Base-by-base conservation (phyloP, 2,113 vertebrate genomes). In the Cyphomyrus discorhynchus region DNA sequence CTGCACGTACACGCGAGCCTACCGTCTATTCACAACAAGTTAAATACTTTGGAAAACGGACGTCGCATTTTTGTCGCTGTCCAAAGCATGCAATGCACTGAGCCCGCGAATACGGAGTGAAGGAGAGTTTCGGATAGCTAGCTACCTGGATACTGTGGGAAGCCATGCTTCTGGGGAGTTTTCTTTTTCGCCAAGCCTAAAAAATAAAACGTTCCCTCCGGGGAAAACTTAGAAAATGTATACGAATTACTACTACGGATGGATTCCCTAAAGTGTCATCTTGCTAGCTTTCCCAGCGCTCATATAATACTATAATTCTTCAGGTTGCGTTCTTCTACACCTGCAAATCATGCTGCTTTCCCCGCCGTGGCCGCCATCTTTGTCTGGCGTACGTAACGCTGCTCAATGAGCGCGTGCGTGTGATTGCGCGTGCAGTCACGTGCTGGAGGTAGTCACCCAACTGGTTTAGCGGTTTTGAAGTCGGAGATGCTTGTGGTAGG, bases 141-240 rank as follows among this genome's bases (percentile, higher is more conserved):
- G 80, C 89, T 96, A 96, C 96, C 96, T 96, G 95, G 94, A 95
- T 96, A 93, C 96, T 95, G 93, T 94, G 92, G 91, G 96, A 95
- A 95, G 96, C 96, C 96, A 96, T 96, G 96, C 96, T 96, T 95
- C 95, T 94, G 93, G 94, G 95, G 92, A 94, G 94, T 92, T 94
- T 92, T 92, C 92, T 93, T 92, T 88, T 93, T 91, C 93, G 93
- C 92, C 93, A 92, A 93, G 88, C 90, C 93, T 92, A 89, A 95
- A 93, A 93, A 94, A 94, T 74, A 42, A 53, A 82, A 89, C 77
- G 49, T 93, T 93, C 89, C 94, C 92, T 93, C 92, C 94, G 89
- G 93, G 93, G 92, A 92, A 91, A 91, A 92, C 92, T 91, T 91
- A 91, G 45, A 88, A 90, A 88, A 80, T 91, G 42, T 88, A 93